Base-by-base conservation (phyloP, 1,140 invertebrate genomes). In the Agrilus planipennis region DNA sequence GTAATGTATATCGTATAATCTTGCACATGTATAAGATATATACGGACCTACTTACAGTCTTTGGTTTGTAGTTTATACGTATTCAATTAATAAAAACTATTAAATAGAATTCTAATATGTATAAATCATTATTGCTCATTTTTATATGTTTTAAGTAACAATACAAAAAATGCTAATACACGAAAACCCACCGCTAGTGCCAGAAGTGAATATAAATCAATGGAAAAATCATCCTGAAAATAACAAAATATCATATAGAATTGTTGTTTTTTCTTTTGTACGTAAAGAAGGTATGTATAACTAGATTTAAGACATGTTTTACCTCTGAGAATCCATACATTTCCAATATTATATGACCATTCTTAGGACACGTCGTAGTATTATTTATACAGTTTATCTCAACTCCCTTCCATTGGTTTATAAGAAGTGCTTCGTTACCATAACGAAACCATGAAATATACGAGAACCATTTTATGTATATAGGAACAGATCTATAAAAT, bases 381-480 rank as follows among this genome's bases (percentile, higher is more conserved):
- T 81, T 84, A 40, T 70, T 70, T 20, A 71, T 79, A 59, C 85
- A 86, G 7, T 70, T 69, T 47, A 87, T 87, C 36, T 79, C 73
- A 14, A 91, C 69, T 11, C 77, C 74, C 0, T 71, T 61, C 92
- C 92, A 97, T 58, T 97, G 90, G 65, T 93, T 95, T 32, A 96
- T 81, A n/a, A 87, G 68, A 1, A 96, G 64, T 0, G 89, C 85
- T 66, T 95, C 91, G 64, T 90, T 93, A 28, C 84, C 87, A 61
- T 93, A 96, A 32, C 82, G 77, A 65, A 97, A 95, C 89, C 93
- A 97, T 0, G 90, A 95, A 12, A 96, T 61, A 62, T 92, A 89
- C 11, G 88, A 86, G 39, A 96, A 65, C 89, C 91, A 95, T 36
- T 79, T 70, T 38, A 97, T 82, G 55, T 92, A 96, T 0, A 69